Base-by-base conservation (phyloP, 2,888 invertebrate genomes). In the Busseola fusca region DNA sequence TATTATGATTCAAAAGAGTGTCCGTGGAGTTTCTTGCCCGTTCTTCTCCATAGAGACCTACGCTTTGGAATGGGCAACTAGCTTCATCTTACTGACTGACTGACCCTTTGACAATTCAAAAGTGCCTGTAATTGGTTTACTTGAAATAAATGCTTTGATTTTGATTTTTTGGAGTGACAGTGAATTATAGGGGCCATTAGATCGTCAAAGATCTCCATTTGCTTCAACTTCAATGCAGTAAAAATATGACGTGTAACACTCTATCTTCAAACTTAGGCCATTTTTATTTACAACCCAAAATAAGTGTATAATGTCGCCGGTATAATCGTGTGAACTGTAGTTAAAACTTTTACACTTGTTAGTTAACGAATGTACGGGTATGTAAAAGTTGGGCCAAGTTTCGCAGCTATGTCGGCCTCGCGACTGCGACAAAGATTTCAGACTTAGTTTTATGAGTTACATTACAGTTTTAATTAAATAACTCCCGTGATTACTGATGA, bases 391-490 rank as follows among this genome's bases (percentile, higher is more conserved):
- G 63, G 69, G 72, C 83, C 82, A 89, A 91, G 89, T 91, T 91
- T 76, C 83, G 69, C 80, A 88, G 88, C 87, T 87, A 90, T 90
- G 90, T 88, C 79, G 82, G 84, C 86, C 83, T 83, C 77, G 83
- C 83, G 85, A 76, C 78, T 78, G 74, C 86, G 89, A 89, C 90
- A 89, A 90, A 91, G 91, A 91, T 91, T 91, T 88, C 73, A 78
- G 86, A 84, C 84, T 88, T 89, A 89, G 88, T 91, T 92, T 91
- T 91, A 91, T 88, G 89, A 89, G 84, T 89, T 84, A 88, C 88
- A 89, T 87, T 86, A 87, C 88, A 90, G 90, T 90, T 91, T 91
- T 91, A 91, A 91, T 91, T 88, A 90, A 91, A 91, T 90, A 84
- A 82, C 86, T 84, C 86, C 69, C 65, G 71, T 78, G 81, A 88